phyloP scores from a whole-genome alignment of 2,888 invertebrate species.

The Dryobota labecula region DNA sequence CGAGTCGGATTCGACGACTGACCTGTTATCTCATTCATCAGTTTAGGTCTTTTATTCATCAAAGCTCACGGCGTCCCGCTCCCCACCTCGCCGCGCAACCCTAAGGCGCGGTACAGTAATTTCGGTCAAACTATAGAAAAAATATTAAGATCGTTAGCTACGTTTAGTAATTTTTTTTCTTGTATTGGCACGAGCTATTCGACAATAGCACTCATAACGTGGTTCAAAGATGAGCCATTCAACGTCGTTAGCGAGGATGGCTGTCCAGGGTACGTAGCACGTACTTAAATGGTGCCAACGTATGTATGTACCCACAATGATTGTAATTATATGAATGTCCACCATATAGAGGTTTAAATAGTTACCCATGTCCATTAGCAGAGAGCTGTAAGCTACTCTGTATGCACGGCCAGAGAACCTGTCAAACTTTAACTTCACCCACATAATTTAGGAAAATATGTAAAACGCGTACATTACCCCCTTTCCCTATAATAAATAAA shows the following conservation, averaged over 20 bases:
- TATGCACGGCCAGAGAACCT: constrained; percentile 29
- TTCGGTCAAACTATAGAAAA: no score
- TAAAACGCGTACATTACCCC: constrained; percentile 38
- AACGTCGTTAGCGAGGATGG: neutral
- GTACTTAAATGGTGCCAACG: neutral
- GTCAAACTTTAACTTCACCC: constrained; percentile 38
- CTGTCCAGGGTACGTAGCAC: neutral
- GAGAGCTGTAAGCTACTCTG: constrained; percentile 11
- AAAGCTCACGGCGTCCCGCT: no score
- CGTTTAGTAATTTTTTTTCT: no score
- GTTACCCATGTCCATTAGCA: constrained; percentile 21
- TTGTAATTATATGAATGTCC: constrained; percentile 13
- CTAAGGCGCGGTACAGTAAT: no score
- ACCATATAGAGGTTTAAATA: constrained; percentile 2
- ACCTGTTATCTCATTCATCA: no score
- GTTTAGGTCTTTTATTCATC: no score
- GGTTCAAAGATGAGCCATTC: neutral
- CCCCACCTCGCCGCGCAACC: no score
- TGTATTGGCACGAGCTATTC: no score
- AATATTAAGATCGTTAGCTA: no score
- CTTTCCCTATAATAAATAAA: constrained; percentile 37
- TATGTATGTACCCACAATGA: neutral
- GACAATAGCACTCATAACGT: no score
- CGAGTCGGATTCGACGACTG: no score
- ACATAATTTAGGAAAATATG: constrained; percentile 29